A percentile compares a stretch with the other conserved stretches of the same genome.
Conservation (phyloP, 1,140 invertebrate genomes). For the Drosophila parvula region DNA sequence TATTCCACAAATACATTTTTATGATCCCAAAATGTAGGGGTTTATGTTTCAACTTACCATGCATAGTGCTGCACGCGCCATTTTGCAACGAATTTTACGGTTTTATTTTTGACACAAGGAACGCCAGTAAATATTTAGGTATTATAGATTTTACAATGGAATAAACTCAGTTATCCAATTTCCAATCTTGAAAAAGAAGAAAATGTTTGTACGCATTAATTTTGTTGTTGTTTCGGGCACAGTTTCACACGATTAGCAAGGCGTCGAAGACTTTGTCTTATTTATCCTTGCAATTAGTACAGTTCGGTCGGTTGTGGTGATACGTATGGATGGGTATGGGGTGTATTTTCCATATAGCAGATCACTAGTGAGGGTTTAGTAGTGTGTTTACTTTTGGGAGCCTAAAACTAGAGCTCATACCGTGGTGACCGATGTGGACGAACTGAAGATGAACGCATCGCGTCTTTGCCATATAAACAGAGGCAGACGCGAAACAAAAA, state of each 20-base stretch:
- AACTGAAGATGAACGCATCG: conserved; percentile 82
- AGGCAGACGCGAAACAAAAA: conserved; percentile 54
- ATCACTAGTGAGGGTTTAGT: conserved; percentile 32
- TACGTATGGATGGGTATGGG: conserved; percentile 4
- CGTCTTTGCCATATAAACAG: conserved; percentile 83
- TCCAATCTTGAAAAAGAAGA: conserved; percentile 77
- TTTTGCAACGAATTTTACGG: conserved; percentile 70
- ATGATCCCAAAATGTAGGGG: too few species aligned
- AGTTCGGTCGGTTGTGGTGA: conserved; percentile 32
- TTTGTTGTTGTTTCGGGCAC: conserved; percentile 20
- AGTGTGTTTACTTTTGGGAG: conserved; percentile 68
- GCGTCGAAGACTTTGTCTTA: conserved; percentile 20
- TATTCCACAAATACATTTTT: neutral
- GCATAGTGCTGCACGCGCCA: conserved; percentile 82
- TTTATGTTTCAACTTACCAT: conserved; percentile 70
- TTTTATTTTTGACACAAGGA: conserved; percentile 67
- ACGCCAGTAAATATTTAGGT: conserved; percentile 70
- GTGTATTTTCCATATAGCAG: conserved; percentile 14
- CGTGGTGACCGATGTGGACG: conserved; percentile 84
- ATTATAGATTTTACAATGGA: conserved; percentile 60
- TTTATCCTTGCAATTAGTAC: conserved; percentile 58
- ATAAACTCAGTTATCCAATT: conserved; percentile 71
- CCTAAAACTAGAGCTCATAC: conserved; percentile 83
- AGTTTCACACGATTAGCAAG: conserved; percentile 44
- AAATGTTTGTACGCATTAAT: conserved; percentile 26